Conservation (phyloP, 2,113 vertebrate genomes). For the Todiramphus chloris region DNA sequence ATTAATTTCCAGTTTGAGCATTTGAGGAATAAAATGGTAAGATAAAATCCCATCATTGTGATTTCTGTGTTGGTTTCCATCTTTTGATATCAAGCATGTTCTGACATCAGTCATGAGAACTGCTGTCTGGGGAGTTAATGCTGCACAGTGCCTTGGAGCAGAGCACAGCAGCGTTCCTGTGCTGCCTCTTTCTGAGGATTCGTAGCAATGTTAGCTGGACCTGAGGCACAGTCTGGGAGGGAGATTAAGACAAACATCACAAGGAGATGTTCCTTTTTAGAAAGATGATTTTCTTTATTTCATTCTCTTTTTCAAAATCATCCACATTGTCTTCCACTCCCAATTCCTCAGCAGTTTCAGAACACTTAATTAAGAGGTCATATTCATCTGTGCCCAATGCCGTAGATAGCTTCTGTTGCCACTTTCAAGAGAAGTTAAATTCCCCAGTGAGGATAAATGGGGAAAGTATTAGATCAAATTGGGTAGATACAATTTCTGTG, state of each 20-base stretch:
- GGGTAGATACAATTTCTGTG: background rate
- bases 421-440: background rate
- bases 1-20: background rate
- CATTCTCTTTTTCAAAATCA: background rate
- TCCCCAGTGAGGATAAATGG: background rate
- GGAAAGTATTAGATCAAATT: background rate
- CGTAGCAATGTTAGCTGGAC: background rate
- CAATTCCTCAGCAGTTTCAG: background rate
- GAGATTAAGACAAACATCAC: background rate
- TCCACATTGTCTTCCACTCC: background rate
- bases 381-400: background rate
- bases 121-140: background rate
- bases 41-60: background rate
- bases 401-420: background rate
- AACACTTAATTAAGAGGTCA: slow-evolving; percentile 3
- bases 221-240: background rate
- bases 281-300: background rate
- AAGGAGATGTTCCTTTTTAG: background rate
- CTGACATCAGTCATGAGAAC: background rate
- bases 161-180: background rate
- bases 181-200: background rate
- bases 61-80: background rate
- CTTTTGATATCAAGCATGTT: background rate
- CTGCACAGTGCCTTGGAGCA: background rate
- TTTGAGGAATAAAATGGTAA: background rate